Conservation (phyloP, 2,888 invertebrate genomes). For the Exocentrus adspersus region DNA sequence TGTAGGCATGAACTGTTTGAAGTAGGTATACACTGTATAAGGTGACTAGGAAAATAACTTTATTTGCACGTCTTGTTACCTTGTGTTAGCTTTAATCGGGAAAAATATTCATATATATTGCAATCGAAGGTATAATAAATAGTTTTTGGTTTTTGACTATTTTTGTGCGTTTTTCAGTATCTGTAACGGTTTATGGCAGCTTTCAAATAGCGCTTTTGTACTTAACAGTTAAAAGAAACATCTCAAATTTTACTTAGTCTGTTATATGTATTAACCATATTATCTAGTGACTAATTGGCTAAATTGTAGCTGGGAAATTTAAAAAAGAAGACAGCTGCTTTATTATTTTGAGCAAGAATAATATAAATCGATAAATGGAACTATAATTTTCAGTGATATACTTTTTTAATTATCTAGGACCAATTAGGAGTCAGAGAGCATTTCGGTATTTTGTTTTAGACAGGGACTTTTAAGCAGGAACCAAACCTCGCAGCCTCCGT, state of each 20-base stretch:
- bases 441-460: slow-evolving; percentile 3
- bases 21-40: no score
- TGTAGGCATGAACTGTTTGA: no score
- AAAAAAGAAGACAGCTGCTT: no score
- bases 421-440: not conserved
- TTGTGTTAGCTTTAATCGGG: no score
- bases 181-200: not conserved
- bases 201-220: not conserved
- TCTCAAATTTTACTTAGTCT: not conserved
- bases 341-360: not conserved
- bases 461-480: slow-evolving; percentile 1
- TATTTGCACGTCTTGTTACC: no score
- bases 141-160: no score
- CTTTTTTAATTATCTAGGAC: not conserved
- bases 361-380: not conserved
- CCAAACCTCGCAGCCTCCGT: not conserved
- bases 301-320: no score
- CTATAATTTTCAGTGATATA: not conserved
- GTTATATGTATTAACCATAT: not conserved
- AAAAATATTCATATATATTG: no score
- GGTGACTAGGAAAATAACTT: no score
- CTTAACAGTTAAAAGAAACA: not conserved
- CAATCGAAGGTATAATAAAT: no score
- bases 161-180: no score
- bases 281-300: not conserved